Percentiles rank a stretch among this genome's conserved stretches.
Conservation (phyloP, 2,797 vertebrate genomes). For the Chlorospingus semifuscus region DNA sequence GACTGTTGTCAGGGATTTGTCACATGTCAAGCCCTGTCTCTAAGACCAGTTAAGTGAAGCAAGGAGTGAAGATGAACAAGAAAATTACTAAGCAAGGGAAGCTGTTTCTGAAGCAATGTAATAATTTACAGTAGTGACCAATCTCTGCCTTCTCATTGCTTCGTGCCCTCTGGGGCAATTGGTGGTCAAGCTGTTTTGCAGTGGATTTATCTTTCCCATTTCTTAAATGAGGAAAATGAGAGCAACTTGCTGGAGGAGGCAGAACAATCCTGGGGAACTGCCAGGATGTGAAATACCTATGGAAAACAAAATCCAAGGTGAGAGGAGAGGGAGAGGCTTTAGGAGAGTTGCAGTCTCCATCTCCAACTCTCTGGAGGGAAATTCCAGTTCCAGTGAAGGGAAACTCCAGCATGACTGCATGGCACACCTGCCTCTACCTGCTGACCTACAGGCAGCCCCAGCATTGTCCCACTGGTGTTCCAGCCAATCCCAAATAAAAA, state of each 20-base stretch:
- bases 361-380: not conserved
- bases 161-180: not conserved
- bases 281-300: not conserved
- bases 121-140: not conserved
- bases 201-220: not conserved
- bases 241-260: not conserved
- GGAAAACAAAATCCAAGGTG: not conserved
- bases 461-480: not conserved
- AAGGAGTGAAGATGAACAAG: not conserved
- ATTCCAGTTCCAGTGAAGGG: not conserved
- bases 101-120: not conserved
- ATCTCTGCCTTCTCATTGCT: not conserved
- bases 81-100: not conserved
- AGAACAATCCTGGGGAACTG: not conserved
- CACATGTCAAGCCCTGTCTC: not conserved
- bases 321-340: not conserved
- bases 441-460: not conserved
- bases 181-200: slow-evolving; percentile 17
- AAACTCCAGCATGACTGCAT: not conserved
- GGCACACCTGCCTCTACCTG: not conserved
- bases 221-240: not conserved
- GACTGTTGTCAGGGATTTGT: not conserved
- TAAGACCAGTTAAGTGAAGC: not conserved
- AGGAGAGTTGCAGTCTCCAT: not conserved
- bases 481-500: not conserved